Base-by-base conservation (phyloP, 1,140 invertebrate species). In the Sweltsa coloradensis region DNA sequence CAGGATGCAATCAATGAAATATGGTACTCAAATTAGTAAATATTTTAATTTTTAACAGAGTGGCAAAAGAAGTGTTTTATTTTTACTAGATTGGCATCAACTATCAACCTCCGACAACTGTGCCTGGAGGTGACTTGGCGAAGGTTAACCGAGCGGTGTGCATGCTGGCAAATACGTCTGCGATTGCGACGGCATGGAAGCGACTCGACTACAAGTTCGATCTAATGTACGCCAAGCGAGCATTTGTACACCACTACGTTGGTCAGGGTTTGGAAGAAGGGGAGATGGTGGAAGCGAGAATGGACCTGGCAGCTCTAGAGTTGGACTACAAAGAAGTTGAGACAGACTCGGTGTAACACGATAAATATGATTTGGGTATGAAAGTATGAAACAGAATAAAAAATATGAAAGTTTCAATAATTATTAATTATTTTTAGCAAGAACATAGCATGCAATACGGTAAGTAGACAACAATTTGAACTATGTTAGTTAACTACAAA, bases 241-340 rank as follows among this genome's bases (percentile, higher is more conserved):
- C 83, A 2, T 87, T 85, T 59, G 74, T 86, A 9, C 83, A 86
- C 64, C 83, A 82, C 65, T 85, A 79, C 57, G 68, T 88, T 7
- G 81, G 81, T 5, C 85, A 86, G 71, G 84, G 85, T 42, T 76
- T 88, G 73, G 84, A 88, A 62, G 83, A 88, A 63, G 73, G 70
- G 5, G 78, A 81, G 57, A 78, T 80, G 53, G 50, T 70, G 9
- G 83, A 85, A 54, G 83, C 85, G 9, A 60, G 79, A 23, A 74
- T 82, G 49, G 81, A 89, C 64, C 62, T 86, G 49, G 74, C 75
- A 44, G 74, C 81, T 13, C 63, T 86, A 21, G 72, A 81, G 54
- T 72, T 75, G 57, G 83, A 85, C 63, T 79, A 77, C 50, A 70
- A 64, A 52, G 76, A 79, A 53, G 69, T 72, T 2, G 69, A 71